Evolutionary conservation across 2,888 invertebrate genomes (phyloP), one percentile per base, ranked within the genome.

Genomic region (Pristionchus mayeri): DNA sequence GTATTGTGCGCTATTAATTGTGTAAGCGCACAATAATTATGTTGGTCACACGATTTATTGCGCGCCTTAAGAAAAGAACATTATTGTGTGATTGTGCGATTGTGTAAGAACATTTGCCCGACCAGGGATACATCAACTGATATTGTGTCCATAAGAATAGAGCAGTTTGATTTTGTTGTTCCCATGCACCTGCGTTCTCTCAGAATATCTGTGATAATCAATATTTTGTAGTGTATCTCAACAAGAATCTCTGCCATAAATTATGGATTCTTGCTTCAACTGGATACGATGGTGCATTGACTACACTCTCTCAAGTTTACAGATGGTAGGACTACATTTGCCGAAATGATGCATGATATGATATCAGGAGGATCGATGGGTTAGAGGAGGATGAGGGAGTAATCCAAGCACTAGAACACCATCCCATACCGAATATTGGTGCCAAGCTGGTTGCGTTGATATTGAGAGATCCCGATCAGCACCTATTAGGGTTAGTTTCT

Each of bases 401-500:
- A 4, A 44, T 82, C 16, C 30, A 27, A 18, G 24, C 82, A 30
- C 82, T 82, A 1, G 16, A n/a, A 27, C 27, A 44, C 7, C 18
- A 24, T 37, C 48, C 67, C 13, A 9, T 27, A 18, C 30, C 82
- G 4, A 60, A 60, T 44, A 44, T 67, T 11, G 82, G 82, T 18
- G 40, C 24, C n/a, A 67, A 44, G 30, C 27, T 82, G 18, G 30
- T n/a, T 1, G 52, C 18, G 34, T 16, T 21, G 24, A 16, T 16
- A 37, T 24, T 80, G 4, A 80, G 80, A 80, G 57, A 80, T 18
- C 80, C 80, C 3, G 18, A 21, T 18, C n/a, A 21, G 16, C 11
- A 52, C 37, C 50, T 54, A 24, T 80, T 80, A 37, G 48, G 57
- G 80, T 80, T 3, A 30, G 80, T 54, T 21, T 34, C n/a, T n/a